These are phyloP conservation scores for Melanotaenia maccullochi DNA, from an alignment of 2,797 vertebrate genomes.

Conservation along the genomic window DNA sequence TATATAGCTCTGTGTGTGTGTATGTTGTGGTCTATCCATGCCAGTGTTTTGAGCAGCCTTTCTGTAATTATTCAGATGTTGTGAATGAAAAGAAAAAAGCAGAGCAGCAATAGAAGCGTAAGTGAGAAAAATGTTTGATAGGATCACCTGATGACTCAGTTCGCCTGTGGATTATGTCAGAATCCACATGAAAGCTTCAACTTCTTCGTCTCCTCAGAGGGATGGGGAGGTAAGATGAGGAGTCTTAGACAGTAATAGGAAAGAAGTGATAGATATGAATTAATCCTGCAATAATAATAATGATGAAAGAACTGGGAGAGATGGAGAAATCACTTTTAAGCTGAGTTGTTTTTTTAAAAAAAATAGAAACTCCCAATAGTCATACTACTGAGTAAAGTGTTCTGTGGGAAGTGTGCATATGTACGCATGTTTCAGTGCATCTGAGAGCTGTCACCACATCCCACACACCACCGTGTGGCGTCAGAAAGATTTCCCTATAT, in stretches of 20 bases:
- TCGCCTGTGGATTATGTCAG: conserved; percentile 29
- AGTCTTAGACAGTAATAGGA: conserved; percentile 25
- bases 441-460: conserved; percentile 34
- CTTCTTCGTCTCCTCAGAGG: conserved; percentile 45
- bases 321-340: conserved; percentile 12
- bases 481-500: conserved; percentile 39
- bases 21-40: neutral
- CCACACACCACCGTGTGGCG: conserved; percentile 48
- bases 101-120: conserved; percentile 28
- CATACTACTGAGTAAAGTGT: conserved; percentile 17
- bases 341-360: conserved; percentile 5
- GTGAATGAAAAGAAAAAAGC: conserved; percentile 43
- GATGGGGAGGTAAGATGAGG: conserved; percentile 42
- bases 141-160: conserved; percentile 61
- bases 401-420: conserved; percentile 52
- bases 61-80: conserved; percentile 20
- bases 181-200: conserved; percentile 23
- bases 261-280: conserved; percentile 51
- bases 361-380: conserved; percentile 29
- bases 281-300: conserved; percentile 53
- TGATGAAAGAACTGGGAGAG: conserved; percentile 37
- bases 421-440: conserved; percentile 39
- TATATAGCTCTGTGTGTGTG: neutral
- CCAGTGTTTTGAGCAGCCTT: conserved; percentile 16
- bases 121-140: conserved; percentile 33